Percentiles rank a stretch among this genome's conserved stretches.
These are phyloP conservation scores for Drosophila mayri DNA, from an alignment of 1,140 invertebrate species.

Conservation along the genomic window DNA sequence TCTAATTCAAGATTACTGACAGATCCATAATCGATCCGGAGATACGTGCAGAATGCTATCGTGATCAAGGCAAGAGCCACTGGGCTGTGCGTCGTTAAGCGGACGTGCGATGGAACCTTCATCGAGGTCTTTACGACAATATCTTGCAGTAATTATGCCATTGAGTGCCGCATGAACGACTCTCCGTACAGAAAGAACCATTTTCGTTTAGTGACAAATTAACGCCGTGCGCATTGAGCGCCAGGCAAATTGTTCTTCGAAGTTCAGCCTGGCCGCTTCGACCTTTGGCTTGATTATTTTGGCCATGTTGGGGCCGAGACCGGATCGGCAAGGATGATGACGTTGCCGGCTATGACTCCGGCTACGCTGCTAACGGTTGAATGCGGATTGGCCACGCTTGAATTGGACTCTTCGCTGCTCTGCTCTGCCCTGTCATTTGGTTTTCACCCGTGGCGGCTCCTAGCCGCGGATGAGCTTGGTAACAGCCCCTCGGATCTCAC, in stretches of 20 bases:
- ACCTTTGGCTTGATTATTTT: slow-evolving; percentile 72
- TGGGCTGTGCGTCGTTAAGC: slow-evolving; percentile 33
- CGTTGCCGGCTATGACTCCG: slow-evolving; percentile 8
- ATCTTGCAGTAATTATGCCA: slow-evolving; percentile 62
- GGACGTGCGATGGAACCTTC: slow-evolving; percentile 53
- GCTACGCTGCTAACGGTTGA: slow-evolving; percentile 40
- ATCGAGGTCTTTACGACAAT: slow-evolving; percentile 54
- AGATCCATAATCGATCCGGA: slow-evolving; percentile 29
- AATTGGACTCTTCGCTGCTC: slow-evolving; percentile 10
- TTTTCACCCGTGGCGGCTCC: slow-evolving; percentile 31
- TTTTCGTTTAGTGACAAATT: slow-evolving; percentile 66
- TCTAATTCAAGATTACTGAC: background rate
- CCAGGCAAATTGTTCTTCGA: slow-evolving; percentile 66
- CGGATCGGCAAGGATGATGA: slow-evolving; percentile 52
- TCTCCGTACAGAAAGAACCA: slow-evolving; percentile 69
- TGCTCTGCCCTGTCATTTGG: slow-evolving; percentile 11
- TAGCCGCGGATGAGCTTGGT: slow-evolving; percentile 31
- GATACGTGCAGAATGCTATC: slow-evolving; percentile 33
- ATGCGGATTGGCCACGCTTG: slow-evolving; percentile 48
- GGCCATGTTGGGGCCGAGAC: slow-evolving; percentile 57
- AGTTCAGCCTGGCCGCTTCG: slow-evolving; percentile 52
- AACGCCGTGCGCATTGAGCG: slow-evolving; percentile 37
- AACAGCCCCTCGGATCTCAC: slow-evolving; percentile 53
- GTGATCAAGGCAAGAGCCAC: slow-evolving; percentile 35
- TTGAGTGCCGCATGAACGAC: slow-evolving; percentile 49